phyloP scores from a whole-genome alignment of 1,140 invertebrate genomes.

The Eurosta solidaginis region DNA sequence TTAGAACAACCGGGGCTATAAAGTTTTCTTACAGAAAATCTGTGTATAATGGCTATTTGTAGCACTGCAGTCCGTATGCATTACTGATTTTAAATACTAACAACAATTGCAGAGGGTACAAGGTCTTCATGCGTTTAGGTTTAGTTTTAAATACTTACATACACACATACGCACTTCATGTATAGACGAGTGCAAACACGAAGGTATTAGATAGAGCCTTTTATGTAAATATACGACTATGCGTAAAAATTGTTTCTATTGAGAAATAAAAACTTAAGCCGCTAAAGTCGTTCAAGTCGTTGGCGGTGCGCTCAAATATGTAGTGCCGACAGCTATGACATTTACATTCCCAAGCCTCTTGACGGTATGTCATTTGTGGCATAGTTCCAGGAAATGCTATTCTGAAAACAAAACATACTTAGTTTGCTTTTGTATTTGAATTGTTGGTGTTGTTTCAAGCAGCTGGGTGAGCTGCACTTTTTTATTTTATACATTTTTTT shows the following conservation, averaged over 20 bases:
- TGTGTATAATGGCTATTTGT: no score
- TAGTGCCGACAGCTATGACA: slow-evolving; percentile 9
- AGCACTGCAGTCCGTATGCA: no score
- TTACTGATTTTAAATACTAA: no score
- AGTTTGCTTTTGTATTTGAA: neutral
- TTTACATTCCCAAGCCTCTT: slow-evolving; percentile 24
- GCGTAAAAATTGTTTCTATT: neutral
- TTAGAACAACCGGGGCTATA: no score
- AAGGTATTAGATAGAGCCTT: no score
- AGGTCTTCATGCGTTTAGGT: no score
- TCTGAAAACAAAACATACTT: neutral
- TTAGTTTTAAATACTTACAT: no score
- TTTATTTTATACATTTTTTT: neutral
- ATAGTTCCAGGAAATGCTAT: slow-evolving; percentile 7
- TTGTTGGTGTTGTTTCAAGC: neutral
- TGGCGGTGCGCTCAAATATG: neutral
- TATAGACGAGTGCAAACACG: neutral
- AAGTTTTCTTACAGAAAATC: no score
- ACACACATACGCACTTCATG: neutral
- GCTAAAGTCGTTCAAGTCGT: neutral
- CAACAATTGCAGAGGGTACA: no score
- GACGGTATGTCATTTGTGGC: slow-evolving; percentile 5
- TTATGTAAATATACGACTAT: neutral
- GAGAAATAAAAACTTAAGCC: neutral
- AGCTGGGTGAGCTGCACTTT: neutral